Percentiles rank a stretch among this genome's conserved stretches.
Conservation (phyloP, 2,113 vertebrate genomes). For the Microcebus murinus region DNA sequence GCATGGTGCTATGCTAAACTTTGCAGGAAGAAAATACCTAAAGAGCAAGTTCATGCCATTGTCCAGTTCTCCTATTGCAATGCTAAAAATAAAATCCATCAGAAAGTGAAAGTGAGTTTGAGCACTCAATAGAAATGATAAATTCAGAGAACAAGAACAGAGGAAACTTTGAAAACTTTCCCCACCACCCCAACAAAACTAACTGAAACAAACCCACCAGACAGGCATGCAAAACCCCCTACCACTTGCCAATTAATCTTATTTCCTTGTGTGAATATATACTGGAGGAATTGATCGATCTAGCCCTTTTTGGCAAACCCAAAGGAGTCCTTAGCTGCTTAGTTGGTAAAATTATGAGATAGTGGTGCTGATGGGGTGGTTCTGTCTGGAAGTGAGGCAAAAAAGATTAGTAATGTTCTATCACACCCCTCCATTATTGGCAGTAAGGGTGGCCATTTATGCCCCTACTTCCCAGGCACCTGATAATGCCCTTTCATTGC, state of each 20-base stretch:
- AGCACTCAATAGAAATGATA: neutral
- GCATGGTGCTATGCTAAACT: neutral
- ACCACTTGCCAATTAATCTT: neutral
- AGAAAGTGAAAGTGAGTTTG: neutral
- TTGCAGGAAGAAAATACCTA: neutral
- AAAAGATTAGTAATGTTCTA: neutral
- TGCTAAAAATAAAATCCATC: neutral
- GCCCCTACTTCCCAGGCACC: too few species aligned
- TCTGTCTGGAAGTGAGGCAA: neutral
- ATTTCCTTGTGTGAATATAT: neutral
- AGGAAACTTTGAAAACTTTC: neutral
- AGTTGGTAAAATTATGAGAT: neutral
- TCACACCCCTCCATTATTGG: neutral
- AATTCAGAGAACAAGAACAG: neutral
- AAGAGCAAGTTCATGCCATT: neutral
- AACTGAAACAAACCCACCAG: neutral
- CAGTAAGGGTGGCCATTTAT: neutral
- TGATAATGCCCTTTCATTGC: neutral
- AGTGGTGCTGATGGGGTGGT: neutral
- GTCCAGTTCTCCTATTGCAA: neutral
- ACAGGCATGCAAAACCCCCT: neutral
- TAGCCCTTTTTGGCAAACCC: neutral
- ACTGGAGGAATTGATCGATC: neutral
- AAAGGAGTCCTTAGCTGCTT: neutral
- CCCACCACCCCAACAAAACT: neutral